phyloP scores from a whole-genome alignment of 2,797 vertebrate genomes.

The Chelidonichthys spinosus region DNA sequence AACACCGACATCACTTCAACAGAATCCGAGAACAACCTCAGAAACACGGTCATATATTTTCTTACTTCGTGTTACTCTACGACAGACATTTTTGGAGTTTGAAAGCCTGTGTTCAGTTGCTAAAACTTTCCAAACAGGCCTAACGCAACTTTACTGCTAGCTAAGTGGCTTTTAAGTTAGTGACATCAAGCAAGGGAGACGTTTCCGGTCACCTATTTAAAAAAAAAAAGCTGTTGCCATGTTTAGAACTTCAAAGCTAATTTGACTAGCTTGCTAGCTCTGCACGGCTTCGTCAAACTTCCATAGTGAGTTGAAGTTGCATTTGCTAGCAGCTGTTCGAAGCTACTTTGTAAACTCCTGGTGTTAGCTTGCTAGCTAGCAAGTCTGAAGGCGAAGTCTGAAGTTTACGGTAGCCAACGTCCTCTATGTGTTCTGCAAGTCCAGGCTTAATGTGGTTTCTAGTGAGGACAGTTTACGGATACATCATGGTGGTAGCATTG shows the following conservation, averaged over 20 bases:
- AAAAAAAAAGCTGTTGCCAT: neutral
- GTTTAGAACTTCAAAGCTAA: neutral
- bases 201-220: constrained; percentile 10
- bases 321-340: neutral
- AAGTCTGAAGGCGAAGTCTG: neutral
- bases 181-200: constrained; percentile 3
- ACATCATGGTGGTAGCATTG: neutral
- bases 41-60: constrained; percentile 78
- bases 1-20: constrained; percentile 82
- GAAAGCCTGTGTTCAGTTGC: neutral
- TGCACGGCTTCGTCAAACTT: neutral
- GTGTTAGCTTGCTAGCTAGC: constrained; percentile 61
- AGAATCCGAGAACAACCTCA: constrained; percentile 83
- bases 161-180: constrained; percentile 16
- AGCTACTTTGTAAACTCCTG: constrained; percentile 38
- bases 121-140: constrained; percentile 48
- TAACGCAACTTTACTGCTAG: constrained; percentile 18
- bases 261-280: neutral
- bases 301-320: neutral
- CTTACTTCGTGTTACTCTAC: neutral
- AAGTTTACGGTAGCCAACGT: constrained; percentile 9
- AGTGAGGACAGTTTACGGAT: rapidly evolving
- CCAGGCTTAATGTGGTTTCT: neutral
- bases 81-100: neutral
- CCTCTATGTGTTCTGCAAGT: neutral